Evolutionary conservation across 2,113 vertebrate species (phyloP), one percentile per base, ranked within the genome.

Genomic region (Nanorana parkeri): DNA sequence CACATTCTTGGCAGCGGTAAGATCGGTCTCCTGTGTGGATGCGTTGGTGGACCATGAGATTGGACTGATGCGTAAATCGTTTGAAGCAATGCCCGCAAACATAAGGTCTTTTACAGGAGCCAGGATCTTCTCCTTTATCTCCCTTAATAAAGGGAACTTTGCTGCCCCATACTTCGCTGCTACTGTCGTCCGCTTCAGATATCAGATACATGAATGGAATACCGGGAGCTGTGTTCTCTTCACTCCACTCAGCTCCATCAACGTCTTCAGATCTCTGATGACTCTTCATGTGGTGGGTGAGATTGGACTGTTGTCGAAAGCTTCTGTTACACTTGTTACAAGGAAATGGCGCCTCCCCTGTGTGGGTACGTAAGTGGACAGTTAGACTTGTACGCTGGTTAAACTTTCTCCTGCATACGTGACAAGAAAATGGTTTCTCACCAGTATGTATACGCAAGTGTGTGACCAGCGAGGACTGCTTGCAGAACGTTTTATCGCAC

Each of bases 371-470:
- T 88, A 96, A 91, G 29, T 98, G 97, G 5, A 96, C 95, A 52
- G 96, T 98, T 69, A 98, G 93, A 89, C 96, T 97, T 89, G 97
- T 96, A 61, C 96, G 91, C 19, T 96, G 95, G 91, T 97, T 97
- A 93, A 98, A 98, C 86, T 94, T 95, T 85, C 96, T 95, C 87
- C 92, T 90, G 85, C 97, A 98, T 54, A 94, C 95, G 0, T 93
- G 91, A 89, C 97, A 98, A 61, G 92, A 94, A 87, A 96, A 98
- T 58, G 96, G 97, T 83, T 95, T 94, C 82, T 97, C 95, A 1
- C 96, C 95, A 0, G 96, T 97, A 90, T 98, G 97, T 89, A 97
- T 94, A 86, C 96, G 96, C 78, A 96, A 95, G 85, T 98, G 97
- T 3, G 84, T 81, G 0, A 84, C 79, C 28, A 84, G 20, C 11